Conservation (phyloP, 2,797 vertebrate species). For the Linurgus olivaceus region DNA sequence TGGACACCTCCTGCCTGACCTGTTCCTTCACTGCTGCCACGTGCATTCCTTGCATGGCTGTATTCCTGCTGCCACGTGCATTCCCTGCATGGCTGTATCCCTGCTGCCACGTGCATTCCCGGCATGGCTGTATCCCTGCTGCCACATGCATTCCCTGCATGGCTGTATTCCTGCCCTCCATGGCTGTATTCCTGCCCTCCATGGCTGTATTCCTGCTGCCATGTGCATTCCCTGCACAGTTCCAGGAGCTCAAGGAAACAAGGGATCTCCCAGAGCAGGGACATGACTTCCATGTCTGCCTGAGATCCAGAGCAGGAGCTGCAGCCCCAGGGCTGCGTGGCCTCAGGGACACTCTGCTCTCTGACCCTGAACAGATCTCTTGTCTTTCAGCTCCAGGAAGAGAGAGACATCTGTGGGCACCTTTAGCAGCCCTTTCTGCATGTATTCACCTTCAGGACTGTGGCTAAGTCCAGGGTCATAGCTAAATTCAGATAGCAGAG, state of each 20-base stretch:
- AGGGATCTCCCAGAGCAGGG: not conserved
- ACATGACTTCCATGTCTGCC: accelerated
- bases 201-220: no score
- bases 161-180: not conserved
- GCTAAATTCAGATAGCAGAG: not conserved
- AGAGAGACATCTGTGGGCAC: not conserved
- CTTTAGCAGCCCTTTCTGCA: not conserved
- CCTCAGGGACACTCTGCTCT: accelerated
- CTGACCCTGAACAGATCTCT: not conserved
- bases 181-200: no score
- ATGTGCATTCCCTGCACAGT: no score
- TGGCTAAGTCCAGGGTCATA: accelerated
- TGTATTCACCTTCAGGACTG: not conserved
- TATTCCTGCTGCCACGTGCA: no score
- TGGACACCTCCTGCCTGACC: not conserved
- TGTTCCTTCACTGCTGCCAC: not conserved
- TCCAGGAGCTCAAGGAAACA: not conserved
- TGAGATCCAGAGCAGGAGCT: accelerated
- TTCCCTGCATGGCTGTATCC: no score
- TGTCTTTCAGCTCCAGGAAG: not conserved
- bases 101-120: not conserved
- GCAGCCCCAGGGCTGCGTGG: accelerated
- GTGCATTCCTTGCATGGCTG: not conserved
- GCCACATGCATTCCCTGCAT: no score
- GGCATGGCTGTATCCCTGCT: no score